phyloP scores from a whole-genome alignment of 2,113 vertebrate species.

The Spheniscus mendiculus region DNA sequence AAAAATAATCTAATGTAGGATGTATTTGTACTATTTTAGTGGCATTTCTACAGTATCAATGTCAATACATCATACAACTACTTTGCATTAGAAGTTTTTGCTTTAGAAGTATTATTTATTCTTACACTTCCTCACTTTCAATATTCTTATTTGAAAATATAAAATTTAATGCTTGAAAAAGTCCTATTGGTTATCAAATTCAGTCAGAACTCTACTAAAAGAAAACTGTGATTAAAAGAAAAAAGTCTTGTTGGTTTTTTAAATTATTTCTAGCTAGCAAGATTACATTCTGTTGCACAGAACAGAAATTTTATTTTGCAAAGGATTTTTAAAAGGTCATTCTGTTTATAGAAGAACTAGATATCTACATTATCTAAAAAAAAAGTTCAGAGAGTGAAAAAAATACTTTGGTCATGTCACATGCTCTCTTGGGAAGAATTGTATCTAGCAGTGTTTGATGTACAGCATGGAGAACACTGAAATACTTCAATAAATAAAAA shows the following conservation, averaged over 20 bases:
- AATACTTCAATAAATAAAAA: background rate
- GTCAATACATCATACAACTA: background rate
- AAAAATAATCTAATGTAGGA: background rate
- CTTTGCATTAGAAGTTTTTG: background rate
- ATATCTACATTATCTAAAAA: background rate
- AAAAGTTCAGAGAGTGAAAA: background rate
- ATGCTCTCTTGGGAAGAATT: background rate
- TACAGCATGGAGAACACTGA: background rate
- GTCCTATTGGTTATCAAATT: background rate
- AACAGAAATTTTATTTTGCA: background rate
- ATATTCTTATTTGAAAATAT: background rate
- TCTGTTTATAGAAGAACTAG: background rate
- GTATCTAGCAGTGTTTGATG: background rate
- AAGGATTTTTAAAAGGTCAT: background rate
- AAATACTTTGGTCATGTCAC: background rate
- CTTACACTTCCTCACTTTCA: background rate
- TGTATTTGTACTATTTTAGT: background rate
- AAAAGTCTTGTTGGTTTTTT: background rate
- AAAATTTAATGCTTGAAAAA: background rate
- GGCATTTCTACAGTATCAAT: background rate
- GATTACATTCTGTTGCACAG: background rate
- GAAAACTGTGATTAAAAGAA: background rate
- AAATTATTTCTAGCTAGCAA: background rate
- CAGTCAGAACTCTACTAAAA: background rate
- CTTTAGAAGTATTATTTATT: background rate